A percentile compares a stretch with the other conserved stretches of the same genome.
Evolutionary conservation across 2,888 invertebrate genomes (phyloP).

Genomic region (Troides aeacus): DNA sequence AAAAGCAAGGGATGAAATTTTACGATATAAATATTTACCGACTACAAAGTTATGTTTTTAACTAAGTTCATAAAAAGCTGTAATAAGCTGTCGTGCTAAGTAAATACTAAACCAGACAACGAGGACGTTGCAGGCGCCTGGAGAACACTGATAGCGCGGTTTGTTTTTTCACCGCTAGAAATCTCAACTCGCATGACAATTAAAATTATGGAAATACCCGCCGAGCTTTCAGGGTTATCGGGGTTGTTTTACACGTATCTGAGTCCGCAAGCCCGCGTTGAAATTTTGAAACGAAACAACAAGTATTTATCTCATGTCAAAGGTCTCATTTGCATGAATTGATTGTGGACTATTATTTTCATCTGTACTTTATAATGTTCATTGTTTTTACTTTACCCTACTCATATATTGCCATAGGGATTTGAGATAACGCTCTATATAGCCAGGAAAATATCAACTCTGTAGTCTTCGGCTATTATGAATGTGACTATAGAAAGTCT

Average conservation of each 20-base stretch:
- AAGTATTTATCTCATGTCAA: neutral
- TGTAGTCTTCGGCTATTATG: no score
- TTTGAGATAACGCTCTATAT: no score
- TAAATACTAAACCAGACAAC: neutral
- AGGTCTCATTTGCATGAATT: neutral
- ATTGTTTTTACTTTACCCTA: no score
- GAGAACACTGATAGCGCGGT: neutral
- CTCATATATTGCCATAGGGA: no score
- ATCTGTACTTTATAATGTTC: no score
- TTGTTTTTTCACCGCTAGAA: conserved; percentile 1
- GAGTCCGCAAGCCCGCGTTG: neutral
- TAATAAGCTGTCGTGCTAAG: neutral
- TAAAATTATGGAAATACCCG: neutral
- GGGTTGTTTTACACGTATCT: neutral
- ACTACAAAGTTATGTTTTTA: no score
- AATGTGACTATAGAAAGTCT: no score
- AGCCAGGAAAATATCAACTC: no score
- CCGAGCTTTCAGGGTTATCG: neutral
- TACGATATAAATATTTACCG: no score
- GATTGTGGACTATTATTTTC: no score
- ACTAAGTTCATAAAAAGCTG: neutral
- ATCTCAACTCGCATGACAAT: conserved; percentile 2
- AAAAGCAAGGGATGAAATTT: no score
- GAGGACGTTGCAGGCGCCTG: neutral
- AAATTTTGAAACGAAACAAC: neutral